These are phyloP conservation scores for Anthoptus insignis DNA, from an alignment of 2,888 invertebrate species.

Conservation along the genomic window DNA sequence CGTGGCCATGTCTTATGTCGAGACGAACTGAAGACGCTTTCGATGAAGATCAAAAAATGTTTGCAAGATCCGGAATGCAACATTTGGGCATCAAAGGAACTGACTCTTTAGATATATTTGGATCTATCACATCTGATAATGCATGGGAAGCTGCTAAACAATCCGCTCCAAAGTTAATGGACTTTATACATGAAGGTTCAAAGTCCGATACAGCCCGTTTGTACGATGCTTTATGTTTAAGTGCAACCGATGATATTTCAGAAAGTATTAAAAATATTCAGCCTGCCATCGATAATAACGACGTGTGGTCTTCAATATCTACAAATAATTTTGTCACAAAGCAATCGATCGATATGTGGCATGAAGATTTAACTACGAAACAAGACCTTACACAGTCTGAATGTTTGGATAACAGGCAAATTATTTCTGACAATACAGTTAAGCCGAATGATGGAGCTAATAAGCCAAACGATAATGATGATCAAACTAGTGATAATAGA, in stretches of 20 bases:
- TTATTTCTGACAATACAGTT: constrained; percentile 58
- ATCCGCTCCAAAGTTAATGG: constrained; percentile 81
- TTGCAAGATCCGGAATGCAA: constrained; percentile 61
- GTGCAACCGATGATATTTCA: constrained; percentile 65
- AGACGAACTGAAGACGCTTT: constrained; percentile 70
- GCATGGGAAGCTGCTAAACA: constrained; percentile 85
- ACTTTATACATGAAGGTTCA: constrained; percentile 80
- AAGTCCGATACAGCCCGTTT: constrained; percentile 81
- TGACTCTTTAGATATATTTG: constrained; percentile 71
- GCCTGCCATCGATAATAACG: constrained; percentile 59
- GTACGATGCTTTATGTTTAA: constrained; percentile 77
- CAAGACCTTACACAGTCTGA: constrained; percentile 56
- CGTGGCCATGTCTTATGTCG: constrained; percentile 81
- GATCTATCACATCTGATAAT: constrained; percentile 76
- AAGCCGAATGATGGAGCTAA: constrained; percentile 57
- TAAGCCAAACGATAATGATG: constrained; percentile 61
- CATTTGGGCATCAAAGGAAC: constrained; percentile 68
- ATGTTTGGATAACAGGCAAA: constrained; percentile 49
- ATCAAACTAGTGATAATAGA: constrained; percentile 59
- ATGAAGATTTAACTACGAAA: constrained; percentile 58
- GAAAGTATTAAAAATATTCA: constrained; percentile 71
- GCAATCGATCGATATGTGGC: constrained; percentile 66
- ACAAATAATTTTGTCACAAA: constrained; percentile 64
- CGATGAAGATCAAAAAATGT: constrained; percentile 68
- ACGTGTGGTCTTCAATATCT: constrained; percentile 63